Base-by-base conservation (phyloP, 2,888 invertebrate genomes). In the Cosmopolites sordidus region DNA sequence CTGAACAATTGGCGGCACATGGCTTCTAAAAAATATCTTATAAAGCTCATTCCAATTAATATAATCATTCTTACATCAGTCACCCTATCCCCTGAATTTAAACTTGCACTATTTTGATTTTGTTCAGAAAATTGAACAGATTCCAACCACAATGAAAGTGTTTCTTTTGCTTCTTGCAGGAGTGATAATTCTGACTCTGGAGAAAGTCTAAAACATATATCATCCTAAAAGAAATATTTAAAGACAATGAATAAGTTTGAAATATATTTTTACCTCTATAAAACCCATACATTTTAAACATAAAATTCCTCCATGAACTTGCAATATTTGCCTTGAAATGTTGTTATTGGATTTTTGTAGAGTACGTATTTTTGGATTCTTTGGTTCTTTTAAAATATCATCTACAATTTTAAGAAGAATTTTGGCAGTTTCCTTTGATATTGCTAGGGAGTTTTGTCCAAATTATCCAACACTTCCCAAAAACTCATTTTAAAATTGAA, bases 201-300 rank as follows among this genome's bases (percentile, higher is more conserved):
- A 16, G 59, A 54, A 48, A 66, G 49, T n/a, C 44, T 48, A 51
- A 62, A 64, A 40, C 27, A 27, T 14, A 53, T 53, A n/a, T 52
- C 55, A 46, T 48, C 58, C 66, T 66, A 53, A 38, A 62, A 62
- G 22, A 8, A 4, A 30, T 11, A 41, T 39, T 30, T 22, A 47
- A 42, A 29, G 29, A 16, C 22, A 22, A 22, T 22, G 8, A 5
- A 33, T 33, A 33, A 33, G 3, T 33, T 6, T 12, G n/a, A 4
- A 33, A 33, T 33, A 11, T 5, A 9, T 33, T 33, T 11, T 12
- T 62, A 72, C 72, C 60, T 72, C 71, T 59, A 62, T 27, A 62
- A 72, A 72, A 5, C 71, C 72, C 68, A 71, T 69, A 16, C 63
- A 22, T 58, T 59, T 62, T 33, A 72, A 61, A 59, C 68, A 69